Evolutionary conservation across 1,140 invertebrate genomes (phyloP).

Genomic region (Arctopsyche grandis): DNA sequence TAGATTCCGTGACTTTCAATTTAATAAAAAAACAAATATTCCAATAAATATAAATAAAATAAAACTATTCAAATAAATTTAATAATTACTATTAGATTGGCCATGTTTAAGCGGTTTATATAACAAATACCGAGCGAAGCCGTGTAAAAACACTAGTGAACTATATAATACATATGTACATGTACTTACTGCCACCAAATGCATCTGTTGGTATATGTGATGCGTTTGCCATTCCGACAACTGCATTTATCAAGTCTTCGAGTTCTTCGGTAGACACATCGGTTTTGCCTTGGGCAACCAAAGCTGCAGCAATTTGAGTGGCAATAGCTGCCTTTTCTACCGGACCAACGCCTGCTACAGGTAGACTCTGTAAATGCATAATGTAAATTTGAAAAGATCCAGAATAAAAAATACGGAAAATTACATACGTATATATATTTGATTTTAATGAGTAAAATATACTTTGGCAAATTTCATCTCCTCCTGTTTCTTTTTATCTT

Average conservation of each 20-base stretch:
- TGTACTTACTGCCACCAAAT: neutral
- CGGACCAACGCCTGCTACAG: constrained; percentile 74
- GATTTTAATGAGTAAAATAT: neutral
- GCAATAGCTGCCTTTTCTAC: constrained; percentile 80
- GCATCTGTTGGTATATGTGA: constrained; percentile 60
- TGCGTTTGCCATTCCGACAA: constrained; percentile 74
- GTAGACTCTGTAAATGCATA: constrained; percentile 57
- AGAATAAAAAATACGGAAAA: neutral
- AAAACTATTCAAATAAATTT: no score
- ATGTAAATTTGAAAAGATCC: neutral
- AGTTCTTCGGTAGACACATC: constrained; percentile 80
- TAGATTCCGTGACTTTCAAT: no score
- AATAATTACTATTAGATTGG: no score
- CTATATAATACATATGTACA: no score
- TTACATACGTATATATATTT: neutral
- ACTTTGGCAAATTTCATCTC: constrained; percentile 45
- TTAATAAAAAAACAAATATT: constrained; percentile 6
- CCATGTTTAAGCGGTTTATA: no score
- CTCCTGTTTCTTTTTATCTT: constrained; percentile 64
- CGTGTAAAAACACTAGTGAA: no score
- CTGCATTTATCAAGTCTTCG: constrained; percentile 79
- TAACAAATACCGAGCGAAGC: no score
- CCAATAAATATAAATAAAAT: no score
- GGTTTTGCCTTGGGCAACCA: constrained; percentile 79
- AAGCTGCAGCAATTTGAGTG: constrained; percentile 78